A percentile compares a stretch with the other conserved stretches of the same genome.
Conservation (phyloP, 2,888 invertebrate genomes). For the Aleiodes leptofemur region DNA sequence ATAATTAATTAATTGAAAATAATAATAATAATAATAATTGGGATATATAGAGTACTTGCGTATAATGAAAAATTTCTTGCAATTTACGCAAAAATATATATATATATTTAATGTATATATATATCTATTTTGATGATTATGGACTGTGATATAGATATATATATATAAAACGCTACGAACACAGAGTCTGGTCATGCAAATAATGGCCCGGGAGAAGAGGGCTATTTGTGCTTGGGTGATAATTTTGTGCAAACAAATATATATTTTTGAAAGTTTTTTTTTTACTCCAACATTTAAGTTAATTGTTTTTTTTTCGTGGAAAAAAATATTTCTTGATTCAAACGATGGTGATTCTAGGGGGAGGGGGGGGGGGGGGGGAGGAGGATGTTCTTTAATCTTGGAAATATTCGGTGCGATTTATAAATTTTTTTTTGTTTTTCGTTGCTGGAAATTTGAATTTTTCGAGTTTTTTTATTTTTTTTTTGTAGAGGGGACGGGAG, state of each 20-base stretch:
- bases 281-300: conserved; percentile 22
- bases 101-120: conserved; percentile 10
- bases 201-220: conserved; percentile 74
- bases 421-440: too few species aligned
- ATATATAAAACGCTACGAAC: conserved; percentile 71
- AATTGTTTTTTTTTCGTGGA: background rate
- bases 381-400: too few species aligned
- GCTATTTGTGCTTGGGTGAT: conserved; percentile 72
- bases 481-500: background rate
- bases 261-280: conserved; percentile 17
- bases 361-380: background rate
- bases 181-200: conserved; percentile 75
- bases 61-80: conserved; percentile 66
- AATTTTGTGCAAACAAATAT: conserved; percentile 46
- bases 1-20: conserved; percentile 33
- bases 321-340: too few species aligned
- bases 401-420: too few species aligned
- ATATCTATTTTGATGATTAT: conserved; percentile 27
- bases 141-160: conserved; percentile 23
- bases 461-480: conserved; percentile 17
- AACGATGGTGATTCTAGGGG: too few species aligned
- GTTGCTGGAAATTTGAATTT: background rate
- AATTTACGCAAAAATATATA: conserved; percentile 67
- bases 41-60: conserved; percentile 48
- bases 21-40: conserved; percentile 27